Conservation (phyloP, 2,797 vertebrate genomes). For the Botia almorhae region DNA sequence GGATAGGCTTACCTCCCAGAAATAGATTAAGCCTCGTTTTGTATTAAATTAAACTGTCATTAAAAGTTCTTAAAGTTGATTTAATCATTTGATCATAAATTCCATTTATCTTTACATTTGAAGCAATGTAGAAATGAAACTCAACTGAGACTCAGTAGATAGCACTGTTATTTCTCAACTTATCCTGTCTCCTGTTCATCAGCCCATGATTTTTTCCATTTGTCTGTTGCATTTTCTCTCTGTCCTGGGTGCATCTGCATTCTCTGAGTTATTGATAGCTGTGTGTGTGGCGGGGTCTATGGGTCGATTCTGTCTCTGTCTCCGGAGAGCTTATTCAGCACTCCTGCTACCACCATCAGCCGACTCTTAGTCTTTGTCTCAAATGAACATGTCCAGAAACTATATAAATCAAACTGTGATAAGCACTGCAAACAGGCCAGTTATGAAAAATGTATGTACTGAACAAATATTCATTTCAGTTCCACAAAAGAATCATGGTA, state of each 20-base stretch:
- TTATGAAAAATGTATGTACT: slow-evolving; percentile 11
- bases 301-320: slow-evolving; percentile 10
- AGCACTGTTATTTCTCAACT: not conserved
- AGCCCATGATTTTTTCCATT: slow-evolving; percentile 21
- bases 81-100: too few species aligned
- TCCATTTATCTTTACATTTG: too few species aligned
- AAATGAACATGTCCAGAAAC: not conserved
- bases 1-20: not conserved
- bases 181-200: slow-evolving; percentile 16
- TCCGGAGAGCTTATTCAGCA: slow-evolving; percentile 50
- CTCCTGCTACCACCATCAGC: not conserved
- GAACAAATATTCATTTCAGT: slow-evolving; percentile 10
- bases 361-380: not conserved
- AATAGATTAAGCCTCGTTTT: not conserved
- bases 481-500: not conserved
- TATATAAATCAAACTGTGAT: not conserved
- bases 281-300: not conserved
- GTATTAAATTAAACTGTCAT: not conserved
- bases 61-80: not conserved
- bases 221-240: not conserved
- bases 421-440: slow-evolving; percentile 10
- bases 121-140: not conserved
- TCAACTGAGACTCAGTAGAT: not conserved
- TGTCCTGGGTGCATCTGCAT: not conserved
- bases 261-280: slow-evolving; percentile 39